These are phyloP conservation scores for Halcyon senegalensis DNA, from an alignment of 2,113 vertebrate species.

Conservation along the genomic window DNA sequence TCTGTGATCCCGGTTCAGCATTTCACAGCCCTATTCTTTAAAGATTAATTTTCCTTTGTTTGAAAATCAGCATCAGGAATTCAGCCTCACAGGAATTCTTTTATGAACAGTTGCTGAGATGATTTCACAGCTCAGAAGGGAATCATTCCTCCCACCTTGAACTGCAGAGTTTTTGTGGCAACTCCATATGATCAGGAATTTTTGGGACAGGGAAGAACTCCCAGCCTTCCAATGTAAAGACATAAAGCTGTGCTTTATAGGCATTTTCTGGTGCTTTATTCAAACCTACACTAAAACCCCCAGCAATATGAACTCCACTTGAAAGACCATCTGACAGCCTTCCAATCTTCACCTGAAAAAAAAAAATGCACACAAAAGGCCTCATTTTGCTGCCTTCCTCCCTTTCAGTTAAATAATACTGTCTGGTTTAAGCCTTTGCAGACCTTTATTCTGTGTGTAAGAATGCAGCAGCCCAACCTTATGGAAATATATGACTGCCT, in stretches of 20 bases:
- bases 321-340: background rate
- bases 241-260: background rate
- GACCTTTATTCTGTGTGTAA: background rate
- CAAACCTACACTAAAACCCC: background rate
- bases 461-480: background rate
- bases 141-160: constrained; percentile 16
- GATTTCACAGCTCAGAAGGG: background rate
- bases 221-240: background rate
- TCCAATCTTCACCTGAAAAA: background rate
- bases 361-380: background rate
- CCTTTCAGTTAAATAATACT: background rate
- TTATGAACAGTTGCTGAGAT: background rate
- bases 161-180: background rate
- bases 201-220: background rate
- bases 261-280: background rate
- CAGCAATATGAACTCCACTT: background rate
- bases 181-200: background rate
- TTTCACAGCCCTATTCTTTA: constrained; percentile 19
- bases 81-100: background rate
- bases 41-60: constrained; percentile 37
- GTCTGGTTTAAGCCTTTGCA: background rate
- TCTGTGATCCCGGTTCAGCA: background rate
- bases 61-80: constrained; percentile 33
- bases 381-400: background rate
- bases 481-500: background rate